phyloP scores from a whole-genome alignment of 1,140 invertebrate genomes.

The Drosophila setifemur region DNA sequence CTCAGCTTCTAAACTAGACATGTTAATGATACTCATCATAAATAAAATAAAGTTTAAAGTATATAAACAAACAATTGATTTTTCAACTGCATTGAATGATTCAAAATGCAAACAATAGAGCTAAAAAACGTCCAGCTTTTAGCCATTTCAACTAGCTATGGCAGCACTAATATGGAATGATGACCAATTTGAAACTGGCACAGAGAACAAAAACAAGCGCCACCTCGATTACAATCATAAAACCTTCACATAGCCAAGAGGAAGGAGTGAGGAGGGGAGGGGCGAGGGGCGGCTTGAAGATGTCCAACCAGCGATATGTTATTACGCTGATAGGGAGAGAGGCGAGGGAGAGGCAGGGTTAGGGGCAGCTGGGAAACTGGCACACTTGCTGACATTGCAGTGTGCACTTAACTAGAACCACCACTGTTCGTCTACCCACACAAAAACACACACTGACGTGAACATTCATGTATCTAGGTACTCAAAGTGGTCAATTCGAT shows the following conservation, averaged over 20 bases:
- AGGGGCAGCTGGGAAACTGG: slow-evolving; percentile 30
- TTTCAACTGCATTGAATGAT: too few species aligned
- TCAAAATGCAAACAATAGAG: too few species aligned
- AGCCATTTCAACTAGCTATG: neutral
- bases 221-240: slow-evolving; percentile 34
- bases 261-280: neutral
- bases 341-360: neutral
- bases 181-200: slow-evolving; percentile 34
- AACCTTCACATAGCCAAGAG: neutral
- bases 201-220: slow-evolving; percentile 33
- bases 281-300: slow-evolving; percentile 25
- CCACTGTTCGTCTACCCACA: slow-evolving; percentile 21
- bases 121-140: too few species aligned
- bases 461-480: slow-evolving; percentile 1
- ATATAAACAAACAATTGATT: too few species aligned
- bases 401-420: slow-evolving; percentile 40
- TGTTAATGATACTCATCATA: too few species aligned
- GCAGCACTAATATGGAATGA: neutral
- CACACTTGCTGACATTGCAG: slow-evolving; percentile 43
- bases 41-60: too few species aligned
- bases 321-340: neutral
- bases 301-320: slow-evolving; percentile 26
- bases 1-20: too few species aligned
- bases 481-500: slow-evolving; percentile 24
- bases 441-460: neutral